Base-by-base conservation (phyloP, 2,113 vertebrate species). In the Chitala chitala region DNA sequence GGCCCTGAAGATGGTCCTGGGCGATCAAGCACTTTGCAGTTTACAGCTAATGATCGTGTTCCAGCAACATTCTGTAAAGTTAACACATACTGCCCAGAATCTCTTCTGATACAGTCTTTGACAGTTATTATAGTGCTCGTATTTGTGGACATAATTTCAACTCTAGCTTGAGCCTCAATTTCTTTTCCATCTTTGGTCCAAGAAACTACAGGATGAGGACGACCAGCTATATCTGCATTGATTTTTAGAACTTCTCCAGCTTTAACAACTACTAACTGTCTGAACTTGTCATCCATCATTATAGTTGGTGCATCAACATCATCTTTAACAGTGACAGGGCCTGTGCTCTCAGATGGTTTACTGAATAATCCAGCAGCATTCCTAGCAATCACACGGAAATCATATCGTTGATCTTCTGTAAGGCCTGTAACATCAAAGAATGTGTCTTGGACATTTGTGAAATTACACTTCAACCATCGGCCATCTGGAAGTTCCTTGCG, bases 401-500 rank as follows among this genome's bases (percentile, higher is more conserved):
- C 96, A 68, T 99, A 99, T 77, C 93, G 87, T 54, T 94, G 91
- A 84, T 98, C 97, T 89, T 99, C 97, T 80, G 89, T 95, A 68
- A 98, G 94, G 75, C 95, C 94, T 71, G 94, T 95, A 61, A 98
- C 90, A 69, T 98, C 95, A 54, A 94, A 98, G 83, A 89, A 98
- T 20, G 93, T 98, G 82, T 98, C 96, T 82, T 93, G 95, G 36
- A 99, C 77, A 61, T 96, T 99, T 36, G 92, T 92, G 76, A 94
- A 99, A 84, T 98, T 99, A 81, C 94, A 98, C 77, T 99, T 99
- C 72, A 98, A 85, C 97, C 97, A 99, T 63, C 95, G 93, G n/a
- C 95, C 96, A 51, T 93, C 93, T 71, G 96, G 96, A 42, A 98
- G 78, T 75, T 98, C 95, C 86, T 89, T 93, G 24, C 91, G 88